These are phyloP conservation scores for Entomobrya proxima DNA, from an alignment of 2,888 invertebrate species.

Conservation along the genomic window DNA sequence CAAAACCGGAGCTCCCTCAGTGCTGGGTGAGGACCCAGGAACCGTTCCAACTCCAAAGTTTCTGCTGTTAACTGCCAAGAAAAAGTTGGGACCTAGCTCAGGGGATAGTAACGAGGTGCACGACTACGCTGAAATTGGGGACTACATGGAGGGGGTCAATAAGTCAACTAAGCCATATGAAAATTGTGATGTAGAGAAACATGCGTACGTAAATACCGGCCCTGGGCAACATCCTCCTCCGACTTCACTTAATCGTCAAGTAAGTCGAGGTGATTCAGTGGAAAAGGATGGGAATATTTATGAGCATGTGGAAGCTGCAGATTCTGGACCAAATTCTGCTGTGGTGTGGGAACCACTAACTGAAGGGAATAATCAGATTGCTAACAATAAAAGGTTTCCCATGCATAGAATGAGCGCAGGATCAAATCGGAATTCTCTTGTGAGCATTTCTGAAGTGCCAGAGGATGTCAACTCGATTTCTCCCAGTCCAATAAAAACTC, in stretches of 20 bases:
- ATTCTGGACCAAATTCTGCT: neutral
- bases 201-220: neutral
- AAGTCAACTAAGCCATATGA: constrained; percentile 57
- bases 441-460: constrained; percentile 68
- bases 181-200: constrained; percentile 56
- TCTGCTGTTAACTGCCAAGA: constrained; percentile 38
- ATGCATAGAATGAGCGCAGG: constrained; percentile 44
- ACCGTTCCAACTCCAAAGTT: constrained; percentile 43
- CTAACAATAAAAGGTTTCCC: constrained; percentile 39
- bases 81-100: constrained; percentile 24
- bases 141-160: constrained; percentile 57
- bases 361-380: constrained; percentile 15
- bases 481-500: constrained; percentile 42
- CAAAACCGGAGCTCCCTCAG: no score
- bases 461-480: constrained; percentile 51
- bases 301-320: constrained; percentile 66
- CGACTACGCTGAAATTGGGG: constrained; percentile 70
- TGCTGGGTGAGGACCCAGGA: neutral
- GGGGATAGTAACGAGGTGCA: constrained; percentile 56
- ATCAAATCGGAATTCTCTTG: constrained; percentile 65
- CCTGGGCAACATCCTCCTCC: neutral
- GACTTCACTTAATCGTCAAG: neutral
- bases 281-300: constrained; percentile 66
- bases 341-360: constrained; percentile 47
- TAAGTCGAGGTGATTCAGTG: constrained; percentile 6